Evolutionary conservation across 1,140 invertebrate species (phyloP).

Genomic region (Protaetia brevitarsis): DNA sequence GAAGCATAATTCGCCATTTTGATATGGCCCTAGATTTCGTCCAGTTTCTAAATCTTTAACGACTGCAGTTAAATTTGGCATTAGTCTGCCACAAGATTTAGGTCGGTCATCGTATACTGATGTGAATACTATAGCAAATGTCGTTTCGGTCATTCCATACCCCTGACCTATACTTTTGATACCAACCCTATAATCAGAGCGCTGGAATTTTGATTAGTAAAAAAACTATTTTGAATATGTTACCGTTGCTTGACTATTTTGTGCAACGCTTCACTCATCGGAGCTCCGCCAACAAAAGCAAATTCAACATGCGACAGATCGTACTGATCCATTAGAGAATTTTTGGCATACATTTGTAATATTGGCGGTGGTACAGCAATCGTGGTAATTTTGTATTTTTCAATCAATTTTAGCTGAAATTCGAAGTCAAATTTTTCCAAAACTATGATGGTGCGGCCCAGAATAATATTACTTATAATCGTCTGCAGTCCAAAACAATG

Average conservation of each 20-base stretch:
- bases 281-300: background rate
- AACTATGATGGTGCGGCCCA: background rate
- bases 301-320: slow-evolving; percentile 8
- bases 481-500: background rate
- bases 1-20: slow-evolving; percentile 68
- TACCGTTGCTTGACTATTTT: background rate
- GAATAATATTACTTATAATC: background rate
- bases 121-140: slow-evolving; percentile 46
- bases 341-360: background rate
- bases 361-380: background rate
- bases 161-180: slow-evolving; percentile 53
- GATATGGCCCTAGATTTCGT: slow-evolving; percentile 56
- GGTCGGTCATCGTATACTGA: slow-evolving; percentile 44
- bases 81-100: slow-evolving; percentile 57
- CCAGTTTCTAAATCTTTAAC: slow-evolving; percentile 62
- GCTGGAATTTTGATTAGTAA: background rate
- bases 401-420: background rate
- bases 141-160: slow-evolving; percentile 68
- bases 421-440: slow-evolving; percentile 7
- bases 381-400: slow-evolving; percentile 15
- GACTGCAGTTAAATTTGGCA: slow-evolving; percentile 56
- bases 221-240: background rate
- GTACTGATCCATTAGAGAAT: background rate
- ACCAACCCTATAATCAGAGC: too few relatives aligned
- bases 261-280: background rate